phyloP scores from a whole-genome alignment of 2,888 invertebrate species.

The Papilio protenor region DNA sequence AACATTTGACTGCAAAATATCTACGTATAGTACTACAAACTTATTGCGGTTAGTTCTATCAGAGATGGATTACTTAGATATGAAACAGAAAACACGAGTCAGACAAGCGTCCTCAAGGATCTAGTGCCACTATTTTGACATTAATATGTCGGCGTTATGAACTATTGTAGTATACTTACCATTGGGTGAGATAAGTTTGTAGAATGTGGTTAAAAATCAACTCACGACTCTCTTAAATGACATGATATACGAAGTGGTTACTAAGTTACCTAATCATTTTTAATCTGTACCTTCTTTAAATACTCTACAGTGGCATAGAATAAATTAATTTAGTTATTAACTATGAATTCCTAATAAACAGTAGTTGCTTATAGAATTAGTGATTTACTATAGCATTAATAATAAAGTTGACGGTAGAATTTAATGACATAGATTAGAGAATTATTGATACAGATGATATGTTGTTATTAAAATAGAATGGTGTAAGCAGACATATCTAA shows the following conservation, averaged over 20 bases:
- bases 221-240: too few relatives aligned
- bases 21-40: neutral
- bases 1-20: neutral
- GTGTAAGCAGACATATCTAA: neutral
- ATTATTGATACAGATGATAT: too few relatives aligned
- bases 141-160: too few relatives aligned
- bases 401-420: neutral
- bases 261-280: neutral
- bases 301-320: neutral
- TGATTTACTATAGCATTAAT: neutral
- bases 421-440: neutral
- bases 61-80: too few relatives aligned
- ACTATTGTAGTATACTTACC: too few relatives aligned
- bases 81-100: too few relatives aligned
- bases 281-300: neutral
- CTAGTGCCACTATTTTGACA: too few relatives aligned
- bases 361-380: slow-evolving; percentile 20
- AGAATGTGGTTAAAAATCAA: too few relatives aligned
- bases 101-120: too few relatives aligned
- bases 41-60: neutral
- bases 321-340: slow-evolving; percentile 9
- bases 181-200: too few relatives aligned
- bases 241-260: too few relatives aligned
- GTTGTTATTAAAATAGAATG: neutral
- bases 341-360: slow-evolving; percentile 34